Base-by-base conservation (phyloP, 2,113 vertebrate species). In the Oncorhynchus keta region DNA sequence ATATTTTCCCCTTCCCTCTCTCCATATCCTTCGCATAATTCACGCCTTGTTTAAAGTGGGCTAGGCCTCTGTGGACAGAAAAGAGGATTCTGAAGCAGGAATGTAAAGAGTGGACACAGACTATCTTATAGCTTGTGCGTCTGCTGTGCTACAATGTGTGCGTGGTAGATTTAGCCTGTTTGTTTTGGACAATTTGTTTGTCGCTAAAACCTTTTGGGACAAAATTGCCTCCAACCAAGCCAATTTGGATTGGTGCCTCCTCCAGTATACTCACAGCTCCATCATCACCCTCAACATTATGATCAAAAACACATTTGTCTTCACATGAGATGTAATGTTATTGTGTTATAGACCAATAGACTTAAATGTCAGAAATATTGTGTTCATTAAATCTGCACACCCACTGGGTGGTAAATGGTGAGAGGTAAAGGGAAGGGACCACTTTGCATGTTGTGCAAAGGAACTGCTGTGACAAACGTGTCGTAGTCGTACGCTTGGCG, bases 181-280 rank as follows among this genome's bases (percentile, higher is more conserved):
- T 72, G 2, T n/a, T 68, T 70, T 70, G 57, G 16, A 65, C 59
- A 32, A 59, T 45, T 32, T 28, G 48, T 24, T 28, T 65, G 69
- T 20, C 9, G 4, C 61, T 6, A 3, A 26, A 32, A 59, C 3
- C n/a, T 67, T 30, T 35, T 75, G 69, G 45, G 62, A 57, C 55
- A 74, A 72, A 74, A 76, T 22, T 75, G 65, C 71, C 74, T 45
- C 20, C 73, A 35, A 79, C 74, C 80, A 61, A 70, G 32, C 26
- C 35, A 55, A 48, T 79, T 73, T 74, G n/a, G 48, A 74, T 69
- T 67, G 28, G 66, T 55, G 39, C 68, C 35, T 49, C 12, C 70
- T 16, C 1, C 68, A 72, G 69, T 72, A 26, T 59, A 24, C 32
- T 51, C 73, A 61, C 70, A 68, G 76, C 65, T 65, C 45, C 57